A percentile compares a stretch with the other conserved stretches of the same genome.
phyloP scores from a whole-genome alignment of 1,140 invertebrate species.

The Aricia agestis region DNA sequence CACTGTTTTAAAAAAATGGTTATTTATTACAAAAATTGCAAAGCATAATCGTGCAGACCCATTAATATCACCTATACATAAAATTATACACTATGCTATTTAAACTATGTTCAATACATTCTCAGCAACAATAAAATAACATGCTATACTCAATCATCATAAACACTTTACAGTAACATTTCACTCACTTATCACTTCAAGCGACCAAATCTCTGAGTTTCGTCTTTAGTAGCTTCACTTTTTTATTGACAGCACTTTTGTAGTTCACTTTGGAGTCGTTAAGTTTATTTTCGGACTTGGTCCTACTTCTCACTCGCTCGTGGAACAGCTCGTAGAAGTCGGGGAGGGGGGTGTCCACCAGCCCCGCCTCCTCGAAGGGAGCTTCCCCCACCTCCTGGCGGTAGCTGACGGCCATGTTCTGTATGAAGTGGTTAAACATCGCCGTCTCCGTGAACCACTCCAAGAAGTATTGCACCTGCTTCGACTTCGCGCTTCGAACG shows the following conservation, averaged over 20 bases:
- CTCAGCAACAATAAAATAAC: background rate
- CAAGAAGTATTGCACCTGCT: constrained; percentile 82
- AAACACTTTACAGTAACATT: background rate
- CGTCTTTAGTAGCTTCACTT: constrained; percentile 62
- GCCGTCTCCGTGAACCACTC: constrained; percentile 91
- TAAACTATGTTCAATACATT: background rate
- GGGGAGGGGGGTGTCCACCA: constrained; percentile 56
- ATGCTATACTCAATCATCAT: background rate
- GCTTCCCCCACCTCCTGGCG: constrained; percentile 11
- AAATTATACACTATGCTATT: no score
- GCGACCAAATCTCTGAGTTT: constrained; percentile 69
- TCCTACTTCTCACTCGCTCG: constrained; percentile 50
- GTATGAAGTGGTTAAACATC: constrained; percentile 81
- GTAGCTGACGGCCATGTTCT: constrained; percentile 47
- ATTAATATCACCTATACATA: no score
- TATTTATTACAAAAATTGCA: no score
- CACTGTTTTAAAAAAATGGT: no score
- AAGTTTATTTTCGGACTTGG: constrained; percentile 32
- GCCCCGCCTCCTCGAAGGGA: constrained; percentile 24
- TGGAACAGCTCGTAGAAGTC: constrained; percentile 69
- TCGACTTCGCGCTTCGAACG: constrained; percentile 77
- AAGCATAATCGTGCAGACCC: no score
- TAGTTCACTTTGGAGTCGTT: constrained; percentile 48
- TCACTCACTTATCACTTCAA: constrained; percentile 23
- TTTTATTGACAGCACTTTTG: constrained; percentile 65